Conservation (phyloP, 53 echinoderm and acorn worm species). For the Temnopleurus reevesii region DNA sequence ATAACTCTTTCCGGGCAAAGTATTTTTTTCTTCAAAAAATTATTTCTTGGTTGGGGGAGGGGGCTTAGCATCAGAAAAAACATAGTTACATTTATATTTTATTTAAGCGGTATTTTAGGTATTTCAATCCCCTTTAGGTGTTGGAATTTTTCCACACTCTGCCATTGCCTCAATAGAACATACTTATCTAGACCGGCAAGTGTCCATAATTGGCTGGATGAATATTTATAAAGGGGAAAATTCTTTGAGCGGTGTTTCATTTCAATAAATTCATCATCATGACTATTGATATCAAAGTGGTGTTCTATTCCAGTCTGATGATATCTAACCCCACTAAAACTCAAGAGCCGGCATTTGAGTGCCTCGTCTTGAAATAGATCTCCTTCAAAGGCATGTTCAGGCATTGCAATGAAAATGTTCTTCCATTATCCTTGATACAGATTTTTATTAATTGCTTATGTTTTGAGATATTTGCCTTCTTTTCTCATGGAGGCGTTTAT, state of each 20-base stretch:
- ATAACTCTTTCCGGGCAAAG: too few species aligned
- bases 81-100: too few species aligned
- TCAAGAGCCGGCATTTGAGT: neutral
- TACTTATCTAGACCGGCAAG: neutral
- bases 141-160: neutral
- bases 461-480: too few species aligned
- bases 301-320: neutral
- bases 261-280: conserved; percentile 34
- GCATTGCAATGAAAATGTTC: neutral
- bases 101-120: too few species aligned
- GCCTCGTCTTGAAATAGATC: neutral
- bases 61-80: too few species aligned
- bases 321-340: conserved; percentile 2
- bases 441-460: too few species aligned
- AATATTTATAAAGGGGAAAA: conserved; percentile 6
- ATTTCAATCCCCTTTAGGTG: too few species aligned
- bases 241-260: neutral
- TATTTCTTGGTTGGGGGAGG: too few species aligned
- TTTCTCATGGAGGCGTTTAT: too few species aligned
- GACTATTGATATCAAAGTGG: conserved; percentile 22
- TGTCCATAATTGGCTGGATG: neutral
- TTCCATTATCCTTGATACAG: too few species aligned
- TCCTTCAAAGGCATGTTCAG: neutral
- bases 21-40: too few species aligned
- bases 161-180: too few species aligned